These are phyloP conservation scores for Siniperca knerii DNA, from an alignment of 2,113 vertebrate species.

Conservation along the genomic window DNA sequence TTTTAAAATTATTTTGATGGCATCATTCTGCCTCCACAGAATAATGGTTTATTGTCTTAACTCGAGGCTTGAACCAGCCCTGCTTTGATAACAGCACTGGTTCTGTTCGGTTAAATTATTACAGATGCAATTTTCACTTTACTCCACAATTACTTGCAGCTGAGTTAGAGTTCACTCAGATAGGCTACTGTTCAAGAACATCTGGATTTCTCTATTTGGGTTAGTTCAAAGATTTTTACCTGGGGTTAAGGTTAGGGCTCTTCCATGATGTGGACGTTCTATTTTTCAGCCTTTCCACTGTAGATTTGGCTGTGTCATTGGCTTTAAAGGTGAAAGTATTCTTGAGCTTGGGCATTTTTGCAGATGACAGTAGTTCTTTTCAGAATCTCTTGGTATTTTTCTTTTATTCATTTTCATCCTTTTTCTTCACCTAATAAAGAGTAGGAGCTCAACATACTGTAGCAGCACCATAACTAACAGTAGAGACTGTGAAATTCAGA, in stretches of 20 bases:
- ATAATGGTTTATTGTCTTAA: too few relatives aligned
- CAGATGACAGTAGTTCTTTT: slow-evolving; percentile 16
- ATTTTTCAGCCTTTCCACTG: background rate
- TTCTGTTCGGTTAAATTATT: background rate
- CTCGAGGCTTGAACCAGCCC: background rate
- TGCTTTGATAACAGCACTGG: background rate
- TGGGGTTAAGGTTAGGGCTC: slow-evolving; percentile 3
- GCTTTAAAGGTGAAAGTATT: slow-evolving; percentile 30
- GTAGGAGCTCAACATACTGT: background rate
- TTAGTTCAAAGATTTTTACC: background rate
- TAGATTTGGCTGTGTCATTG: slow-evolving; percentile 24
- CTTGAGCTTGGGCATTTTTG: background rate
- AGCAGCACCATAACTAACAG: background rate
- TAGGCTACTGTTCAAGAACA: background rate
- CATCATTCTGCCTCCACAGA: too few relatives aligned
- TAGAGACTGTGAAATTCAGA: background rate
- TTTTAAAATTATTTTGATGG: too few relatives aligned
- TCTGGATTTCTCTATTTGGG: slow-evolving; percentile 1
- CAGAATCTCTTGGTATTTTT: background rate
- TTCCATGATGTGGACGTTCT: background rate
- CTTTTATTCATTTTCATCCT: background rate
- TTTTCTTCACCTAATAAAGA: background rate
- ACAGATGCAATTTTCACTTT: background rate
- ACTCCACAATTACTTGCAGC: background rate
- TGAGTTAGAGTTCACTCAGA: slow-evolving; percentile 9